phyloP scores from a whole-genome alignment of 2,888 invertebrate species.

The Trissolcus brochymenae region DNA sequence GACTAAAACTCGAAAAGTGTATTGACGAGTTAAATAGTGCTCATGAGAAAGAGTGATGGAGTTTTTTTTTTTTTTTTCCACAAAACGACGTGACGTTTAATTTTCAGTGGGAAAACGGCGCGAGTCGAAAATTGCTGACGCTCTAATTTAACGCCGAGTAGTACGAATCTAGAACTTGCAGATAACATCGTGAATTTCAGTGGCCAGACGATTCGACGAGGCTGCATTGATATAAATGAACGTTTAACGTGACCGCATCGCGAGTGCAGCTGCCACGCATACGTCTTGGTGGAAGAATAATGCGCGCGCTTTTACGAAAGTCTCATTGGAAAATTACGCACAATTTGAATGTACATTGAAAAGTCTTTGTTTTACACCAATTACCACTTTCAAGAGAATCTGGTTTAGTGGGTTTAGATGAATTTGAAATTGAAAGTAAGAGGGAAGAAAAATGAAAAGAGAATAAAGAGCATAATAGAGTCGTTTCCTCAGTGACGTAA shows the following conservation, averaged over 20 bases:
- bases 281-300: slow-evolving; percentile 71
- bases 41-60: slow-evolving; percentile 6
- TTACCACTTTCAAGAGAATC: not conserved
- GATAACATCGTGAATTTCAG: slow-evolving; percentile 58
- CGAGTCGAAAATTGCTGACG: slow-evolving; percentile 35
- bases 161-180: slow-evolving; percentile 57
- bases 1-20: not conserved
- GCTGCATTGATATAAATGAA: slow-evolving; percentile 62
- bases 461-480: too few relatives aligned
- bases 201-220: slow-evolving; percentile 61
- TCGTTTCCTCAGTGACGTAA: slow-evolving; percentile 34
- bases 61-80: not conserved
- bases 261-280: slow-evolving; percentile 69
- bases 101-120: slow-evolving; percentile 17
- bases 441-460: not conserved
- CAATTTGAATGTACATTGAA: slow-evolving; percentile 48
- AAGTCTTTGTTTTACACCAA: slow-evolving; percentile 26
- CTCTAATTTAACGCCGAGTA: slow-evolving; percentile 49
- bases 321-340: slow-evolving; percentile 56
- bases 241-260: slow-evolving; percentile 56
- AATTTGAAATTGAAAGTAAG: not conserved
- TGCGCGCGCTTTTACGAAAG: slow-evolving; percentile 65
- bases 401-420: slow-evolving; percentile 1
- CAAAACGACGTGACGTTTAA: slow-evolving; percentile 7
- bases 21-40: slow-evolving; percentile 2